Conservation (phyloP, 2,888 invertebrate species). For the Cristatella mucedo region DNA sequence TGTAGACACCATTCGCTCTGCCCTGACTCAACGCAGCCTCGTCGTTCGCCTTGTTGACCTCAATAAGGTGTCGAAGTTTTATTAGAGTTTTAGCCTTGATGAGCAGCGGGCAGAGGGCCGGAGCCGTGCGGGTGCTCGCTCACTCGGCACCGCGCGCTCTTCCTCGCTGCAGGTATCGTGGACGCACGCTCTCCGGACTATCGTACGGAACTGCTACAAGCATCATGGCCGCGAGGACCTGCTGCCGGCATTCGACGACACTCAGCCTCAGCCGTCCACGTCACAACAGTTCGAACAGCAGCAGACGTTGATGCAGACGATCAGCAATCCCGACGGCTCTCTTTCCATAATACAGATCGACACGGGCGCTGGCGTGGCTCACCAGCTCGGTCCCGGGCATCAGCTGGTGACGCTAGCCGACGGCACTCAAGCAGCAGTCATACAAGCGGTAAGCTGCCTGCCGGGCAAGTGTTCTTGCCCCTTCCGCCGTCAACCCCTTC, state of each 20-base stretch:
- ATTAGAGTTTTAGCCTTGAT: no score
- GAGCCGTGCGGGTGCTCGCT: no score
- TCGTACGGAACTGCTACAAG: slow-evolving; percentile 93
- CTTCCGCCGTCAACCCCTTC: no score
- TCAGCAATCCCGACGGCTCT: slow-evolving; percentile 87
- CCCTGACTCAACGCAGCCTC: no score
- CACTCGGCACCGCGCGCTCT: no score
- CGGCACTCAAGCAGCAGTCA: slow-evolving; percentile 83
- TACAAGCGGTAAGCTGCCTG: slow-evolving; percentile 50
- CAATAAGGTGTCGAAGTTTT: no score
- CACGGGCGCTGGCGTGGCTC: slow-evolving; percentile 19
- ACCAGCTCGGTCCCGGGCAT: slow-evolving; percentile 10
- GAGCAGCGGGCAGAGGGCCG: no score
- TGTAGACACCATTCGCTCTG: no score
- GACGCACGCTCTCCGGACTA: slow-evolving; percentile 88
- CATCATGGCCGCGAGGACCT: slow-evolving; percentile 90
- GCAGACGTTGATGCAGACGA: slow-evolving; percentile 62
- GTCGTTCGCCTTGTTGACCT: no score
- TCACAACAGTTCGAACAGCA: no score
- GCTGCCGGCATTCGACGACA: slow-evolving; percentile 79
- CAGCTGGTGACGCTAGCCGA: slow-evolving; percentile 77
- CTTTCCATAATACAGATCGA: slow-evolving; percentile 75
- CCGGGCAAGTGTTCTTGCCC: no score
- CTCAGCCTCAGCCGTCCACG: slow-evolving; percentile 43
- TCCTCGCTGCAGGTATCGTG: slow-evolving; percentile 75